Evolutionary conservation across 2,797 vertebrate species (phyloP).

Genomic region (Rhabdophis nuchalis): DNA sequence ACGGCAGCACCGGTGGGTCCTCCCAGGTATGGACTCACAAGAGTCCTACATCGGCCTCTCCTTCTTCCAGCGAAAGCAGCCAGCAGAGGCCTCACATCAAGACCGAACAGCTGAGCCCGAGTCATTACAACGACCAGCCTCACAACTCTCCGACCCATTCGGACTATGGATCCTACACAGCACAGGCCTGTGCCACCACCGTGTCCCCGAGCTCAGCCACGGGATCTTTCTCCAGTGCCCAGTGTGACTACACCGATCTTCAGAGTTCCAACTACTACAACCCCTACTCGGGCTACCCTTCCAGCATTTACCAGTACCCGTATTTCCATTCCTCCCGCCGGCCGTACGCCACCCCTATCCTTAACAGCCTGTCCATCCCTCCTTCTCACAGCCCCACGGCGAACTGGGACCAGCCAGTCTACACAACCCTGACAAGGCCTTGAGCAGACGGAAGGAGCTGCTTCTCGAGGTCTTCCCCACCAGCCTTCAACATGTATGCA

Average conservation of each 20-base stretch:
- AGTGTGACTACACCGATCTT: slow-evolving; percentile 95
- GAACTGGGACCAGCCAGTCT: slow-evolving; percentile 96
- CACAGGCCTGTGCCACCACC: slow-evolving; percentile 81
- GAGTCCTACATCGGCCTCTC: slow-evolving; percentile 66
- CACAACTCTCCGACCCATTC: slow-evolving; percentile 83
- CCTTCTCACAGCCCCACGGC: slow-evolving; percentile 87
- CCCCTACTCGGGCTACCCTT: slow-evolving; percentile 88
- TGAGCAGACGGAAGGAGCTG: slow-evolving; percentile 57
- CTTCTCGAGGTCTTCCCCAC: neutral
- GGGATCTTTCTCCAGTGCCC: slow-evolving; percentile 83
- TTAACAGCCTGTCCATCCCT: slow-evolving; percentile 87
- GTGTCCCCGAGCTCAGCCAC: slow-evolving; percentile 67
- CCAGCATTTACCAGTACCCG: slow-evolving; percentile 91
- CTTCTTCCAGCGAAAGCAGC: slow-evolving; percentile 69
- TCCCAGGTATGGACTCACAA: slow-evolving; percentile 85
- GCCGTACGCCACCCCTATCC: slow-evolving; percentile 86
- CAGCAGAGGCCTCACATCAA: slow-evolving; percentile 90
- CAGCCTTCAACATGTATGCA: slow-evolving; percentile 62
- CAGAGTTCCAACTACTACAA: slow-evolving; percentile 93
- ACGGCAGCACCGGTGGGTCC: slow-evolving; percentile 64
- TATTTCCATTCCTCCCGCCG: slow-evolving; percentile 93
- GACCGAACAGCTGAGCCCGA: slow-evolving; percentile 93
- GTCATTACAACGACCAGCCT: slow-evolving; percentile 87
- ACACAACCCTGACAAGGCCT: slow-evolving; percentile 90
- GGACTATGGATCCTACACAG: slow-evolving; percentile 82